These are phyloP conservation scores for Patella depressa DNA, from an alignment of 2,888 invertebrate genomes.

Conservation along the genomic window DNA sequence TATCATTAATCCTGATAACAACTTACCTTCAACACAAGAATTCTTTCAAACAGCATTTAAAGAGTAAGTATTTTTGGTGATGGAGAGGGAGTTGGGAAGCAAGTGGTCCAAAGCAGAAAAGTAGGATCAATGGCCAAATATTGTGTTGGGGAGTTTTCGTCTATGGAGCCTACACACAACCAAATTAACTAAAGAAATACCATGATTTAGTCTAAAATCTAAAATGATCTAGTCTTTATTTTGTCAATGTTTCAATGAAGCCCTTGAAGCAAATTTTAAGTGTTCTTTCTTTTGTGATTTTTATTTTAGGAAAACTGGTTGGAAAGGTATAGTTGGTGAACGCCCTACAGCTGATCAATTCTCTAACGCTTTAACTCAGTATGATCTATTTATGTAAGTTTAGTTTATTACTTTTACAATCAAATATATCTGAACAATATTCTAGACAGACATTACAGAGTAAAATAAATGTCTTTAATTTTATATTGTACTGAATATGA, in stretches of 20 bases:
- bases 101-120: too few species aligned
- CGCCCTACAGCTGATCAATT: constrained; percentile 76
- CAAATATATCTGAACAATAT: background rate
- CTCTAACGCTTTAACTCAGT: constrained; percentile 75
- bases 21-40: constrained; percentile 78
- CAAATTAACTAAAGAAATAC: too few species aligned
- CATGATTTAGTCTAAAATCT: too few species aligned
- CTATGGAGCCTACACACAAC: too few species aligned
- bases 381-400: constrained; percentile 80
- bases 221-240: too few species aligned
- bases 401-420: background rate
- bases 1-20: constrained; percentile 81
- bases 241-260: too few species aligned
- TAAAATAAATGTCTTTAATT: too few species aligned
- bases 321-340: constrained; percentile 77
- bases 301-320: constrained; percentile 73
- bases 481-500: too few species aligned
- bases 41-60: constrained; percentile 63
- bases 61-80: constrained; percentile 58
- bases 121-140: too few species aligned
- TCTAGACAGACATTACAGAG: too few species aligned
- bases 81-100: too few species aligned
- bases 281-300: constrained; percentile 43
- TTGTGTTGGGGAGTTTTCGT: too few species aligned
- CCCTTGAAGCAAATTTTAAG: background rate